Evolutionary conservation across 2,888 invertebrate genomes (phyloP).

Genomic region (Eurytoma adleriae): DNA sequence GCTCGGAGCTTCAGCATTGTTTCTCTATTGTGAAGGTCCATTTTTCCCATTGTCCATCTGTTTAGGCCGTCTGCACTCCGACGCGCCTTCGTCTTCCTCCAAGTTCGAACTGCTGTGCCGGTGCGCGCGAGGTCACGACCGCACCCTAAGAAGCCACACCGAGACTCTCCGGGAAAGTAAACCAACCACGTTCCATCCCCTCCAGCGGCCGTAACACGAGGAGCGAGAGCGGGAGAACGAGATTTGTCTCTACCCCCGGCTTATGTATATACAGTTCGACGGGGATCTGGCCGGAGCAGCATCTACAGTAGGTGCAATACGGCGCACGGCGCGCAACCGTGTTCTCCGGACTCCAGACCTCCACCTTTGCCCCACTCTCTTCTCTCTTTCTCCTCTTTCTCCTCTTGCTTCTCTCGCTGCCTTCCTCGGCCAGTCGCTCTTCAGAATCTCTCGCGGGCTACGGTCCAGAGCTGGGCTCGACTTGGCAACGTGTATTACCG

Average conservation of each 20-base stretch:
- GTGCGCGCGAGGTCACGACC: constrained; percentile 70
- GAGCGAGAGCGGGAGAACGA: constrained; percentile 7
- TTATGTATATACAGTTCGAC: not conserved
- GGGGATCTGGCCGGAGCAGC: constrained; percentile 31
- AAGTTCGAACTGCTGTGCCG: constrained; percentile 46
- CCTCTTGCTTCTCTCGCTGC: constrained; percentile 24
- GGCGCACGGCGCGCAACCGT: constrained; percentile 40
- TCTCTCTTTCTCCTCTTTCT: not conserved
- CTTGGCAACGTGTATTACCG: constrained; percentile 49
- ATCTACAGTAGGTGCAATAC: constrained; percentile 61
- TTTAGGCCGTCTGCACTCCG: constrained; percentile 24
- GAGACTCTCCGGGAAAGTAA: constrained; percentile 74
- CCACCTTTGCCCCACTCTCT: constrained; percentile 22
- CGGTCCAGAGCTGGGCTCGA: constrained; percentile 29
- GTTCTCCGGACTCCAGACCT: constrained; percentile 58
- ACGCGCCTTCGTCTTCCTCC: not conserved
- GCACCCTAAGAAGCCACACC: constrained; percentile 72
- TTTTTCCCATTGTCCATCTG: constrained; percentile 35
- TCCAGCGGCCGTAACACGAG: constrained; percentile 59
- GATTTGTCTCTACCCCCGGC: constrained; percentile 34
- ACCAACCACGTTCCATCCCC: constrained; percentile 76
- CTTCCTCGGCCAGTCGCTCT: constrained; percentile 35
- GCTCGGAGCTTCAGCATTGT: constrained; percentile 6
- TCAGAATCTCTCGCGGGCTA: constrained; percentile 47
- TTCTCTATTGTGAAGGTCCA: not conserved